A percentile compares a stretch with the other conserved stretches of the same genome.
Evolutionary conservation across 2,113 vertebrate species (phyloP).

Genomic region (Colaptes auratus): DNA sequence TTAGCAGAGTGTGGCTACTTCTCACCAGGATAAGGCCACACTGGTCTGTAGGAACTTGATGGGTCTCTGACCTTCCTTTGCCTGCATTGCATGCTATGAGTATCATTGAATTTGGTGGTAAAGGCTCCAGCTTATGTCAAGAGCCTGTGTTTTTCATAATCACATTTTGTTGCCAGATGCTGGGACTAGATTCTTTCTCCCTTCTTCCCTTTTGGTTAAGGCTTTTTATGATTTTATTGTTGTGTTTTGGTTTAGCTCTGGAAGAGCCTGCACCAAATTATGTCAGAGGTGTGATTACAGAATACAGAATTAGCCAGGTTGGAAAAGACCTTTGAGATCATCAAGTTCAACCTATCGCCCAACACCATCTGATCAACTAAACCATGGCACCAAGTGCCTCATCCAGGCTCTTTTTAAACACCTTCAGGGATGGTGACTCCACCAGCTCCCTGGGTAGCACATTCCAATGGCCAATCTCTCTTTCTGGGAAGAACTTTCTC

Average conservation of each 20-base stretch:
- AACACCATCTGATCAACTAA: too few species aligned
- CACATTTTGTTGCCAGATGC: not conserved
- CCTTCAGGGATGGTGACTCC: too few species aligned
- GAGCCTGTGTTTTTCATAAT: not conserved
- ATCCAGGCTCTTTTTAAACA: too few species aligned
- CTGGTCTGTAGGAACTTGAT: not conserved
- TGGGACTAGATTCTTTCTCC: not conserved
- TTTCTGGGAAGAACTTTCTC: too few species aligned
- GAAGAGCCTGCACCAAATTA: not conserved
- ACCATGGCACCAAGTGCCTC: too few species aligned
- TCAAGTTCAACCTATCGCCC: too few species aligned
- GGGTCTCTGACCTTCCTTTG: not conserved
- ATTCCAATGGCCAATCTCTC: too few species aligned
- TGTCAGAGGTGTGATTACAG: not conserved
- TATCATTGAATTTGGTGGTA: not conserved
- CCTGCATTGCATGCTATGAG: not conserved
- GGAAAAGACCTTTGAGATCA: too few species aligned
- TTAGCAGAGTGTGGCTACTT: not conserved
- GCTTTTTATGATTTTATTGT: not conserved
- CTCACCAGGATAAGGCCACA: not conserved
- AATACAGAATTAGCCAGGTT: too few species aligned
- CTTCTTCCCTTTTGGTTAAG: not conserved
- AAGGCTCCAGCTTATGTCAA: not conserved
- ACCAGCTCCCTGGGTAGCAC: too few species aligned
- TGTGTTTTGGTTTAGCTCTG: not conserved